phyloP scores from a whole-genome alignment of 2,888 invertebrate genomes.

The Isoperla grammatica region DNA sequence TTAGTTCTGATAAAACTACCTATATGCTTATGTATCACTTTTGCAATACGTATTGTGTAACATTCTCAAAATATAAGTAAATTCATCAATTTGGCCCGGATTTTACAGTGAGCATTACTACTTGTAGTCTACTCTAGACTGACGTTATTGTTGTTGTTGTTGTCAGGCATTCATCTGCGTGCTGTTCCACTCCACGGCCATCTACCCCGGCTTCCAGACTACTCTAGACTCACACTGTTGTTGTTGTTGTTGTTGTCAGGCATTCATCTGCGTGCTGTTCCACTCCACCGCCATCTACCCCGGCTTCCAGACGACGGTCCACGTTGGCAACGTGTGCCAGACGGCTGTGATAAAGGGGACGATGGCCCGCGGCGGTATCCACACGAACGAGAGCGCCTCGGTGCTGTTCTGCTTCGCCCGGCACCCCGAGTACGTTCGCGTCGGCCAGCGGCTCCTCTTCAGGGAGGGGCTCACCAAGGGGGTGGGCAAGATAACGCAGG shows the following conservation, averaged over 20 bases:
- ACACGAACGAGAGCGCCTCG: constrained; percentile 79
- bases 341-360: constrained; percentile 65
- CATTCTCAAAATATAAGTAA: no score
- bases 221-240: no score
- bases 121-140: no score
- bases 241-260: constrained; percentile 48
- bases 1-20: no score
- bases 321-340: constrained; percentile 92
- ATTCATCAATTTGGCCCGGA: no score
- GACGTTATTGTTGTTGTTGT: no score
- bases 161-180: constrained; percentile 79
- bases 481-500: constrained; percentile 74
- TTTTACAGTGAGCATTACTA: no score
- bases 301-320: constrained; percentile 88
- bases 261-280: constrained; percentile 81
- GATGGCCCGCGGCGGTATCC: constrained; percentile 57
- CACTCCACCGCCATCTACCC: constrained; percentile 78
- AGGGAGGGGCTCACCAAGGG: constrained; percentile 82
- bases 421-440: constrained; percentile 82
- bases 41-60: no score
- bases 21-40: no score
- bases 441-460: constrained; percentile 73
- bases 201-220: constrained; percentile 79
- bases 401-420: constrained; percentile 84
- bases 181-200: constrained; percentile 79